Evolutionary conservation across 2,888 invertebrate species (phyloP).

Genomic region (Thereva unica): DNA sequence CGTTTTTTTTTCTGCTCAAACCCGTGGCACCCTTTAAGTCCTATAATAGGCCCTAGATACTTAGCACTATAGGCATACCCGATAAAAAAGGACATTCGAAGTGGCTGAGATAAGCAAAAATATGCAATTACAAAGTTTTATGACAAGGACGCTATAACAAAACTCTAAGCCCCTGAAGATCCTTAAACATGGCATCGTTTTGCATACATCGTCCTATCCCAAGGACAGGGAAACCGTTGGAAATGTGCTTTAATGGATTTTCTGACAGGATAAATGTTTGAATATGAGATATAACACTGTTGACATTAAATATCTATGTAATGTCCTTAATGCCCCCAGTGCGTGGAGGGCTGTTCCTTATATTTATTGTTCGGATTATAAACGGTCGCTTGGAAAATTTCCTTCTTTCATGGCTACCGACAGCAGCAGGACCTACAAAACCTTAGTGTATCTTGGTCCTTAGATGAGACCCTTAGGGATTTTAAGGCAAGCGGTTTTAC

Average conservation of each 20-base stretch:
- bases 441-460: not conserved
- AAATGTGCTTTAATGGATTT: slow-evolving; percentile 43
- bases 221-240: slow-evolving; percentile 19
- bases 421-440: slow-evolving; percentile 1
- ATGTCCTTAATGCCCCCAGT: slow-evolving; percentile 38
- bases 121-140: slow-evolving; percentile 27
- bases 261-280: slow-evolving; percentile 43
- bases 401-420: slow-evolving; percentile 19
- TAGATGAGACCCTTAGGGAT: slow-evolving; percentile 23
- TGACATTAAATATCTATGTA: slow-evolving; percentile 42
- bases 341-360: slow-evolving; percentile 30
- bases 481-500: slow-evolving; percentile 29
- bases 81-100: slow-evolving; percentile 11
- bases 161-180: slow-evolving; percentile 13
- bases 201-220: slow-evolving; percentile 19
- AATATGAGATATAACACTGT: slow-evolving; percentile 42
- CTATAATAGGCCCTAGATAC: too few species aligned
- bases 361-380: slow-evolving; percentile 40
- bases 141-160: slow-evolving; percentile 11
- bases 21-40: too few species aligned
- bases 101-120: slow-evolving; percentile 26
- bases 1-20: too few species aligned
- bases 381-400: slow-evolving; percentile 32
- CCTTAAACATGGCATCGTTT: slow-evolving; percentile 8
- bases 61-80: too few species aligned